These are phyloP conservation scores for Apodemus sylvaticus DNA, from an alignment of 2,113 vertebrate species.

Conservation along the genomic window DNA sequence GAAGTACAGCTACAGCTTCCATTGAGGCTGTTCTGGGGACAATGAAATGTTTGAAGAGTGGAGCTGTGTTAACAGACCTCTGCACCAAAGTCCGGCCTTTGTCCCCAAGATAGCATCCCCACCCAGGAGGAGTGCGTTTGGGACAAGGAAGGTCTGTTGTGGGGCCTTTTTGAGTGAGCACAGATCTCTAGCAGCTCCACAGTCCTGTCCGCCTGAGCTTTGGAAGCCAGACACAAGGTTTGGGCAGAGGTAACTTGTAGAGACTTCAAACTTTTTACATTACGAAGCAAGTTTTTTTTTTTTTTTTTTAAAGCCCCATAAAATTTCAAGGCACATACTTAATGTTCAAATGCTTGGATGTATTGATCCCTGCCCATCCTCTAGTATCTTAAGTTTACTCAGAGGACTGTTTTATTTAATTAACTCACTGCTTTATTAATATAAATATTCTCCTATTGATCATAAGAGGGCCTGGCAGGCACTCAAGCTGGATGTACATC, in stretches of 20 bases:
- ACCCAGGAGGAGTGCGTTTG: not conserved
- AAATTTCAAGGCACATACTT: conserved; percentile 88
- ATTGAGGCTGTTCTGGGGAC: not conserved
- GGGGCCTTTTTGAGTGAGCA: no score
- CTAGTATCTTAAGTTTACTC: conserved; percentile 91
- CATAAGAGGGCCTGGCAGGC: conserved; percentile 93
- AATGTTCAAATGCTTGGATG: conserved; percentile 86
- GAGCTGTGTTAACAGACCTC: not conserved
- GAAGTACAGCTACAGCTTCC: accelerated
- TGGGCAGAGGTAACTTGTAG: conserved; percentile 4
- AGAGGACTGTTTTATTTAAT: conserved; percentile 96
- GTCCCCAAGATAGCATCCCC: not conserved
- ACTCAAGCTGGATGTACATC: conserved; percentile 89
- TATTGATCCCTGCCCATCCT: conserved; percentile 89
- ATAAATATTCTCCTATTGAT: conserved; percentile 99
- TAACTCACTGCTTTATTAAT: conserved; percentile 97
- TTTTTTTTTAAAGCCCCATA: conserved; percentile 74
- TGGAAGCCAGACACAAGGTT: not conserved
- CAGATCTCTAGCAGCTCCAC: no score
- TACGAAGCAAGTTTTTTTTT: conserved; percentile 71
- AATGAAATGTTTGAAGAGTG: no score
- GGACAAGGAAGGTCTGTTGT: no score
- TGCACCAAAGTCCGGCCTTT: no score
- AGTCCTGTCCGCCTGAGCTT: not conserved
- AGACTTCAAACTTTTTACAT: conserved; percentile 70